Percentiles rank a stretch among this genome's conserved stretches.
phyloP scores from a whole-genome alignment of 2,113 vertebrate genomes.

The Peromyscus californicus region DNA sequence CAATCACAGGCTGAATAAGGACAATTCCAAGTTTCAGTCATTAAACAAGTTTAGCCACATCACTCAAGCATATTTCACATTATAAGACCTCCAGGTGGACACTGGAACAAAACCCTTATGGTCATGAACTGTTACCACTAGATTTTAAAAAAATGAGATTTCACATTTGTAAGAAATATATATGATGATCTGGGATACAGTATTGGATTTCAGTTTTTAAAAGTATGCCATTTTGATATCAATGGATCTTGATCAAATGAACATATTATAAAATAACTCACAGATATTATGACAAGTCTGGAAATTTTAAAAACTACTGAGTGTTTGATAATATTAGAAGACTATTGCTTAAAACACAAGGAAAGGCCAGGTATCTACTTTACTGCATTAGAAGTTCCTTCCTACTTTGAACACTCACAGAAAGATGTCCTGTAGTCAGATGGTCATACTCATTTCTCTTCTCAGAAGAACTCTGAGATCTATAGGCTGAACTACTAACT shows the following conservation, averaged over 20 bases:
- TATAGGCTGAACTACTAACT: not conserved
- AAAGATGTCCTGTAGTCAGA: not conserved
- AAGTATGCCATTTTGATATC: not conserved
- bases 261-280: conserved; percentile 22
- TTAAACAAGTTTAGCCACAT: not conserved
- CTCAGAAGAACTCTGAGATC: not conserved
- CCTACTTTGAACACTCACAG: conserved; percentile 35
- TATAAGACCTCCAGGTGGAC: not conserved
- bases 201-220: not conserved
- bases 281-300: not conserved
- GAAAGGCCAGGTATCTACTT: not conserved
- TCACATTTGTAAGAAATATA: not conserved
- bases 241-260: not conserved
- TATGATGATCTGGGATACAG: no score
- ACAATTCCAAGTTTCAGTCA: not conserved
- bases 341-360: not conserved
- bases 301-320: not conserved
- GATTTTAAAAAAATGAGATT: not conserved
- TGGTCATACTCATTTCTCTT: not conserved
- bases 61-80: not conserved
- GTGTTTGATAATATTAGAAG: not conserved
- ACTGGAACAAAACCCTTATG: not conserved
- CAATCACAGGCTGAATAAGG: not conserved
- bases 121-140: not conserved
- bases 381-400: not conserved